Percentiles rank a stretch among this genome's conserved stretches.
Evolutionary conservation across 2,888 invertebrate genomes (phyloP).

Genomic region (Fabriciana adippe): DNA sequence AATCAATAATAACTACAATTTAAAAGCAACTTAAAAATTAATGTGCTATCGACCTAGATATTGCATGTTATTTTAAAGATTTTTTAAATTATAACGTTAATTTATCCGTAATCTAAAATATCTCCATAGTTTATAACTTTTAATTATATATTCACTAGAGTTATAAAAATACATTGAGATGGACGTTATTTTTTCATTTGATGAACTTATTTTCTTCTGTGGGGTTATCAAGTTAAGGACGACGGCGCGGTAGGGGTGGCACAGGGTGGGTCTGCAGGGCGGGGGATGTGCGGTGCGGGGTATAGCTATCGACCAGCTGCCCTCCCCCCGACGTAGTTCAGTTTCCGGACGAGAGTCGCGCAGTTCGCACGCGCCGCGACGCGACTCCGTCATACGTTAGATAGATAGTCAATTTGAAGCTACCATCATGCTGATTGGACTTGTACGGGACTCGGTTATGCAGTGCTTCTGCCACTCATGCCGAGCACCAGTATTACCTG

Average conservation of each 20-base stretch:
- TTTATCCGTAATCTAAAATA: no score
- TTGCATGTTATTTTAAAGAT: not conserved
- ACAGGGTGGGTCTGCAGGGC: slow-evolving; percentile 73
- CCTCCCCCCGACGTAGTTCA: slow-evolving; percentile 81
- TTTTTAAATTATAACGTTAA: no score
- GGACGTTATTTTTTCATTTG: slow-evolving; percentile 79
- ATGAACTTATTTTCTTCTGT: slow-evolving; percentile 79
- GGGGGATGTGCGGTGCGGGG: slow-evolving; percentile 69
- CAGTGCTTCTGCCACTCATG: slow-evolving; percentile 97
- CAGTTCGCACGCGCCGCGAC: slow-evolving; percentile 82
- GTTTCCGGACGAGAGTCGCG: slow-evolving; percentile 84
- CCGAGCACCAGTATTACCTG: slow-evolving; percentile 90
- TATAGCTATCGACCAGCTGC: slow-evolving; percentile 83
- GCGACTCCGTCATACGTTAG: slow-evolving; percentile 76
- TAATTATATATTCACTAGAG: not conserved
- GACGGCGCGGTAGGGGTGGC: slow-evolving; percentile 66
- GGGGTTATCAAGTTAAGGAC: slow-evolving; percentile 80
- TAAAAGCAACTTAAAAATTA: not conserved
- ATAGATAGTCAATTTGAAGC: slow-evolving; percentile 76
- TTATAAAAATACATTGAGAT: not conserved
- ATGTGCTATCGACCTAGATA: not conserved
- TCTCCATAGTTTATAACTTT: no score
- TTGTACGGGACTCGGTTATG: slow-evolving; percentile 95
- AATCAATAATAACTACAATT: no score
- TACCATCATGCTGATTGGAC: slow-evolving; percentile 91